Base-by-base conservation (phyloP, 1,140 invertebrate species). In the Apolygus lucorum region DNA sequence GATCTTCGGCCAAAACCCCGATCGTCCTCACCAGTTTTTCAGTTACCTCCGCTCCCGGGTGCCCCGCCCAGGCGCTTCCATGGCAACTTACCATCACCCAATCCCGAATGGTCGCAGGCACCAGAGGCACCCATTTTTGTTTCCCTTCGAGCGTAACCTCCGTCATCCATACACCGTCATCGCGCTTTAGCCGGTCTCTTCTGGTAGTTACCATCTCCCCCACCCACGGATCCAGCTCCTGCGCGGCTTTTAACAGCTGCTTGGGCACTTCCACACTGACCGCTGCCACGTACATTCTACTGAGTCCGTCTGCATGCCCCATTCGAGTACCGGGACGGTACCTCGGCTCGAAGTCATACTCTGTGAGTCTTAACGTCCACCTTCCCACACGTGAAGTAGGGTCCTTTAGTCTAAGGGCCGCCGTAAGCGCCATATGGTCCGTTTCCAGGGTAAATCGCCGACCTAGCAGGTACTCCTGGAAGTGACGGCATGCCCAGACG, bases 371-470 rank as follows among this genome's bases (percentile, higher is more conserved):
- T 59, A 49, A 28, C 1, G 34, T 24, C 65, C 2, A 52, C 62
- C 42, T 26, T 2, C 28, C 42, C 1, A 68, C 22, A 14, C 42
- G 29, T 21, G 67, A 52, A 1, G 67, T 52, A 14, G 79, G 78
- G 59, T 84, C 79, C 70, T 82, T 84, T 0, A 81, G 68, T 13
- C 77, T 78, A 28, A 78, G 76, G 1, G 85, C 71, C 78, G 80
- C 84, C 28, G 71, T 75, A 22, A 85, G 71, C 0, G 81, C 78
- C 71, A 76, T 75, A 72, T 85, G 80, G 71, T 86, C 83, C 0
- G 81, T 85, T 13, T 79, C 67, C 0, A 85, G 76, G 24, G 72
- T 79, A 71, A 85, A 85, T 63, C 80, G 76, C 29, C 66, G 75
- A 21, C 79, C 80, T 68, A 79, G 80, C 1, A 86, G 67, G 74